These are phyloP conservation scores for Pseudeuparius sepicola DNA, from an alignment of 2,888 invertebrate genomes.

Conservation along the genomic window DNA sequence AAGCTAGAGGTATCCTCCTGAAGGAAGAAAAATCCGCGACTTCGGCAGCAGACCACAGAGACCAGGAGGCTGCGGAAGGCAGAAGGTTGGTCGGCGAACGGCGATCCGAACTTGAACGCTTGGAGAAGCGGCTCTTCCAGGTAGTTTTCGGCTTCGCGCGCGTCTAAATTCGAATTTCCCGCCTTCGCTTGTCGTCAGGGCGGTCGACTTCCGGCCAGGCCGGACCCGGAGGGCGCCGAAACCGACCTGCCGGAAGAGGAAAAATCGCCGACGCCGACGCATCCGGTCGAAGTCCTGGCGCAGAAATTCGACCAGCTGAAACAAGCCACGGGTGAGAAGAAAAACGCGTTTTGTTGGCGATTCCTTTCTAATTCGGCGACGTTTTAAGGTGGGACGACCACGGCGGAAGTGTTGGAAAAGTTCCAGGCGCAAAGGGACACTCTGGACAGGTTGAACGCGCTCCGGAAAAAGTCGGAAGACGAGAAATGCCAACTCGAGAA, in stretches of 20 bases:
- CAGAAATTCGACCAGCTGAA: constrained; percentile 63
- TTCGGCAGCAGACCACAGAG: constrained; percentile 55
- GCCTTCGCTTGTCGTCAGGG: no score
- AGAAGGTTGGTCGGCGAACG: constrained; percentile 62
- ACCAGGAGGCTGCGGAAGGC: constrained; percentile 51
- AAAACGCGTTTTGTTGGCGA: no score
- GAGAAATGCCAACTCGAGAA: constrained; percentile 63
- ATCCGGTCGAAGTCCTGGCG: constrained; percentile 45
- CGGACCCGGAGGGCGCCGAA: constrained; percentile 33
- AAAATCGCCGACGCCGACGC: constrained; percentile 26
- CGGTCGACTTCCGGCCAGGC: constrained; percentile 36
- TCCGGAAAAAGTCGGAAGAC: constrained; percentile 61
- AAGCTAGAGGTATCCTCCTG: constrained; percentile 56
- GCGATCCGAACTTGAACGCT: constrained; percentile 60
- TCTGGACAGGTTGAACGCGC: constrained; percentile 54
- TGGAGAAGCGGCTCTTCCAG: constrained; percentile 70
- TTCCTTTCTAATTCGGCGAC: no score
- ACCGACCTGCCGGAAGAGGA: constrained; percentile 34
- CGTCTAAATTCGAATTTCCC: no score
- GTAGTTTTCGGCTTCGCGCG: no score
- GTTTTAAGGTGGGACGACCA: constrained; percentile 58
- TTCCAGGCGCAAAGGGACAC: constrained; percentile 68
- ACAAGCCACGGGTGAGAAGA: constrained; percentile 53
- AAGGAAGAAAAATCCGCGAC: constrained; percentile 62
- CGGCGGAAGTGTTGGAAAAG: constrained; percentile 63